phyloP scores from a whole-genome alignment of 2,113 vertebrate species.

The Elephantulus edwardii region DNA sequence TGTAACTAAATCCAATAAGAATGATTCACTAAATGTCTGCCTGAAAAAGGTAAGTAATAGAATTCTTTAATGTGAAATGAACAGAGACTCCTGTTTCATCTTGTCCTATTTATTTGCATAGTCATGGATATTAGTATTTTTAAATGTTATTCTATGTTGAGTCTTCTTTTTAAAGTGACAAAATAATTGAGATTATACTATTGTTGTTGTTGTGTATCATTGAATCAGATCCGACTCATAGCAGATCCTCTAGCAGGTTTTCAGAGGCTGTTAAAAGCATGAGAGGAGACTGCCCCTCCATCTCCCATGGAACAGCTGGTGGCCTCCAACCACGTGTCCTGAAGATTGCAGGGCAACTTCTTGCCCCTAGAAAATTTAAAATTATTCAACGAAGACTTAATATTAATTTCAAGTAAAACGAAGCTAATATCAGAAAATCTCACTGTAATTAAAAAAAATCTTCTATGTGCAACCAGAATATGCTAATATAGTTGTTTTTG shows the following conservation, averaged over 20 bases:
- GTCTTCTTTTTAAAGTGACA: not conserved
- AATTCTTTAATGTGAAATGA: slow-evolving; percentile 20
- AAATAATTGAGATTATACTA: slow-evolving; percentile 5
- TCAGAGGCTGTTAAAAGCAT: no score
- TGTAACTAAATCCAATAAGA: not conserved
- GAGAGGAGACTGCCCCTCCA: no score
- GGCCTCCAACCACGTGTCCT: no score
- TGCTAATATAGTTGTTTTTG: no score
- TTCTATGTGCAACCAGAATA: not conserved
- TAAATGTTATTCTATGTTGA: not conserved
- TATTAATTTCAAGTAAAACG: not conserved
- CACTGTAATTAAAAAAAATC: not conserved
- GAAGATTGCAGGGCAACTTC: no score
- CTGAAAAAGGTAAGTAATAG: not conserved
- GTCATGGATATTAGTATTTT: not conserved
- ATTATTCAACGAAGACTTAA: not conserved
- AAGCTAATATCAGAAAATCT: not conserved
- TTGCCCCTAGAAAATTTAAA: slow-evolving; percentile 10
- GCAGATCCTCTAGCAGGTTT: no score
- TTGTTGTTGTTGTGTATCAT: not conserved
- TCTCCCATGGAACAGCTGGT: no score
- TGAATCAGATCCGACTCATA: no score
- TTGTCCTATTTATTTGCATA: not conserved
- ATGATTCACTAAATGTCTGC: not conserved
- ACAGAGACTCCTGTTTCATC: not conserved